A percentile compares a stretch with the other conserved stretches of the same genome.
These are phyloP conservation scores for Phenganax stokvisi DNA, from an alignment of 92 coral and sea anemone species.

Conservation along the genomic window DNA sequence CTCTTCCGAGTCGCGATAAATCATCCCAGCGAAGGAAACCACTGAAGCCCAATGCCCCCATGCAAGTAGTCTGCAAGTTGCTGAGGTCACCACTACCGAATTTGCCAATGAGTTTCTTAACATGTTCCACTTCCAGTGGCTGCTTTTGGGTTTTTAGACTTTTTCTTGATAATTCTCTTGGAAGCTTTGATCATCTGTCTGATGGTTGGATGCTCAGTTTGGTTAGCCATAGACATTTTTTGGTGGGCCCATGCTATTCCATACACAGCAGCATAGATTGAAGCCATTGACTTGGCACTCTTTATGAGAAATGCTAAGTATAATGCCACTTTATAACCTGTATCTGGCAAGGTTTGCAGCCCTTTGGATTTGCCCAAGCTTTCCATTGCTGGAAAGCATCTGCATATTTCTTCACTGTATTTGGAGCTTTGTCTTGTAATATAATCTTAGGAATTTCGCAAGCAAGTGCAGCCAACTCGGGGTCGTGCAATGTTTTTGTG, in stretches of 20 bases:
- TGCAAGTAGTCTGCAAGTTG: conserved; percentile 27
- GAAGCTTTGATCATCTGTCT: conserved; percentile 22
- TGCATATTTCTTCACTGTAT: conserved; percentile 20
- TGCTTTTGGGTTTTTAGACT: conserved; percentile 9
- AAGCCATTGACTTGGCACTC: conserved; percentile 25
- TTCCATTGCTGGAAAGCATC: conserved; percentile 20
- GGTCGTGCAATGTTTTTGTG: conserved; percentile 5
- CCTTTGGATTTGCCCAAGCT: conserved; percentile 32
- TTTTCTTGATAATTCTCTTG: conserved; percentile 18
- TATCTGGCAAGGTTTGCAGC: conserved; percentile 12
- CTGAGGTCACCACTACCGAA: conserved; percentile 1
- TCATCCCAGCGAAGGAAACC: conserved; percentile 40
- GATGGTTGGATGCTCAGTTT: conserved; percentile 21
- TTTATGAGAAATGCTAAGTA: conserved; percentile 12
- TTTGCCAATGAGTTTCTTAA: conserved; percentile 5
- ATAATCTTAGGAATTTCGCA: conserved; percentile 20
- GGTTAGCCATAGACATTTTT: neutral
- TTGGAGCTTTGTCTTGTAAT: conserved; percentile 26
- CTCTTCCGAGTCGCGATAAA: conserved; percentile 30
- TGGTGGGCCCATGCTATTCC: conserved; percentile 33
- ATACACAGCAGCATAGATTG: conserved; percentile 23
- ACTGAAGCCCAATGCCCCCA: conserved; percentile 24
- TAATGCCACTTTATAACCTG: conserved; percentile 6
- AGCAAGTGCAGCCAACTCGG: conserved; percentile 21
- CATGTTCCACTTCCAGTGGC: conserved; percentile 17